Base-by-base conservation (phyloP, 2,888 invertebrate genomes). In the Platerodrilus igneus region DNA sequence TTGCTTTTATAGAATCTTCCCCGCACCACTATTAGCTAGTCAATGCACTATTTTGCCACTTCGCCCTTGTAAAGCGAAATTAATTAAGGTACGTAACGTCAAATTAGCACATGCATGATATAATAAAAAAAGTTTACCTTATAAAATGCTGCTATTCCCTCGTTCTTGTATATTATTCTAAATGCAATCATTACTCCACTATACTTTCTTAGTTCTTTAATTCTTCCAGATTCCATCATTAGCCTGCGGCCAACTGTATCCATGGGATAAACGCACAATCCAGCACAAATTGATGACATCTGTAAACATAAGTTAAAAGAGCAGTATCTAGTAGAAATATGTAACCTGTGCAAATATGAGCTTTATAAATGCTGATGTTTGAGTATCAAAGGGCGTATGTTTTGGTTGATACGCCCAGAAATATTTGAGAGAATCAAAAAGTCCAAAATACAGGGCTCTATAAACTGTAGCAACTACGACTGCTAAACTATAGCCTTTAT, bases 161-260 rank as follows among this genome's bases (percentile, higher is more conserved):
- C 31, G 3, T 27, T 36, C 4, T 6, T 33, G 16, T 44, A 44
- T 14, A 51, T 39, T 10, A 25, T 19, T 7, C 21, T 21, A 20
- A 41, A 23, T 7, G 47, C 38, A 9, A 18, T n/a, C 3, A 10
- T 18, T 7, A 36, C 5, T 10, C 33, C 42, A 7, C 14, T 16
- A 28, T 37, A 46, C 7, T 23, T 10, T 15, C 39, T 29, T 2
- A 43, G 22, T 6, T 39, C 8, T 7, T 17, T 27, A 2, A 43
- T 32, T 27, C 48, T 36, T 9, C 45, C 48, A 9, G 46, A 15
- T 9, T 50, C 47, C 33, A 50, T 19, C 50, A 50, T 50, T 41
- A 50, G 27, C 8, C 41, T 21, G 11, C 50, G 34, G 6, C 42
- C 30, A 25, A 48, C 26, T 8, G 50, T 50, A 28, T 50, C 50